phyloP scores from a whole-genome alignment of 2,888 invertebrate genomes.

The Pecten maximus region DNA sequence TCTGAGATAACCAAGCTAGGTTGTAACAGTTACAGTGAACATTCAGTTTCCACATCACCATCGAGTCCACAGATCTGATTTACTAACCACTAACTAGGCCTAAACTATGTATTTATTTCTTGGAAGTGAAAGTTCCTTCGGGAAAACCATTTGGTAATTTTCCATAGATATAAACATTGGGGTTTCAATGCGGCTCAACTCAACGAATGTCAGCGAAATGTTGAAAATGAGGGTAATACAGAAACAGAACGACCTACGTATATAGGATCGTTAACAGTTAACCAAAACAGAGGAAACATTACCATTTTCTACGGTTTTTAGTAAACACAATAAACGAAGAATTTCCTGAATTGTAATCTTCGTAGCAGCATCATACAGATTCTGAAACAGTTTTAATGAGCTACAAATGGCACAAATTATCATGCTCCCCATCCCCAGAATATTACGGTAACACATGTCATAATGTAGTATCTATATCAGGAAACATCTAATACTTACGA shows the following conservation, averaged over 20 bases:
- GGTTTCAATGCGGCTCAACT: neutral
- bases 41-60: neutral
- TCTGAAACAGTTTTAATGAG: neutral
- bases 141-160: neutral
- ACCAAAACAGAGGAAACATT: neutral
- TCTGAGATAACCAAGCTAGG: neutral
- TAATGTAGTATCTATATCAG: neutral
- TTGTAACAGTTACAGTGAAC: neutral
- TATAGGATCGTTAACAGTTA: neutral
- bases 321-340: neutral
- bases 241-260: neutral
- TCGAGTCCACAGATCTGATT: too few relatives aligned
- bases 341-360: neutral
- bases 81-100: too few relatives aligned
- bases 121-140: neutral
- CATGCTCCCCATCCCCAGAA: neutral
- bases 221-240: neutral
- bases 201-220: neutral
- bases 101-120: neutral
- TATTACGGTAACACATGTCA: neutral
- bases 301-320: neutral
- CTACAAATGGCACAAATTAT: neutral
- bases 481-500: neutral
- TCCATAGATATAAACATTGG: neutral
- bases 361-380: neutral